Base-by-base conservation (phyloP, 2,888 invertebrate species). In the Melanostoma mellinum region DNA sequence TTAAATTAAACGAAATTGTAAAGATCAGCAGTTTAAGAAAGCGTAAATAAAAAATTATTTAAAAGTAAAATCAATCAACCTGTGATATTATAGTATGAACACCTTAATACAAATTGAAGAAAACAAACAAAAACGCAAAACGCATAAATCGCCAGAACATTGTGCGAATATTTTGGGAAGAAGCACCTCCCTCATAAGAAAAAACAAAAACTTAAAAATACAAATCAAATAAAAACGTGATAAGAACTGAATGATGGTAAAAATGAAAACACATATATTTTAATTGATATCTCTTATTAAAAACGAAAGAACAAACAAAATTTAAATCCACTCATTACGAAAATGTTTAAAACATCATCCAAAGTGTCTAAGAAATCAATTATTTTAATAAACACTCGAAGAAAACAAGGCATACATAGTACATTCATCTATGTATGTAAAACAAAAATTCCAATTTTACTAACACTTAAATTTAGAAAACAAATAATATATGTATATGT, bases 21-120 rank as follows among this genome's bases (percentile, higher is more conserved):
- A 81, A 81, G 78, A 82, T 67, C 79, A 84, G 77, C 79, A 76
- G 68, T 65, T 75, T 79, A 80, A 75, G 68, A 84, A 20, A 81
- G 68, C 65, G 65, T 85, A 75, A 86, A 87, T 87, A 88, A 87
- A 87, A 87, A 89, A 20, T 20, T 88, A 87, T 88, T 88, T 86
- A 88, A 87, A 50, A 86, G 86, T 85, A 84, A 86, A 86, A 87
- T 86, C 86, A 87, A 87, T 86, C 86, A 86, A 88, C 87, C 88
- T 88, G 88, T 88, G 88, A 88, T 88, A 88, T 87, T 87, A 87
- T 87, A 86, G 87, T 86, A 87, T 86, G 87, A 87, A 87, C 87
- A 87, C 86, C 87, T 86, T 86, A 85, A 86, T 86, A 86, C 85
- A 85, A 85, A 85, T 72, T 75, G 68, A 79, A 68, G 48, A 72